Conservation (phyloP, 2,797 vertebrate genomes). For the Mus spretus region DNA sequence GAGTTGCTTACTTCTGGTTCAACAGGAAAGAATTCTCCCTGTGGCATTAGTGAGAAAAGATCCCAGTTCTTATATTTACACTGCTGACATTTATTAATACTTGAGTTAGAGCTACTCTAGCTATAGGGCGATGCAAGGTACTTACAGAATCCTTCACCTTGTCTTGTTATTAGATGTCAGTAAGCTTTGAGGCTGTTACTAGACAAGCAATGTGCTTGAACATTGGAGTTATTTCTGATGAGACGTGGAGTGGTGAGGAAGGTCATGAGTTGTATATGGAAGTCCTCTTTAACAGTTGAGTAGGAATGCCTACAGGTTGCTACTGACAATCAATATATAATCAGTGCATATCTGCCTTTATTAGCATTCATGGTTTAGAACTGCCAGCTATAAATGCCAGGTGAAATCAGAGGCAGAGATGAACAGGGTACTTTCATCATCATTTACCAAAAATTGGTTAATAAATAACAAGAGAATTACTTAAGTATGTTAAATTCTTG, state of each 20-base stretch:
- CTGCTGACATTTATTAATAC: background rate
- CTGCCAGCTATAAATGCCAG: background rate
- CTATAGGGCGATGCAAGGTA: background rate
- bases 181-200: background rate
- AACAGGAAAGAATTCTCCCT: background rate
- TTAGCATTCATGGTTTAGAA: background rate
- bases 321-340: background rate
- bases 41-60: background rate
- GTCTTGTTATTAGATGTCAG: background rate
- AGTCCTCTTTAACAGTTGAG: background rate
- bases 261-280: background rate
- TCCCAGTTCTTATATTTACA: background rate
- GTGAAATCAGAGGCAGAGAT: background rate
- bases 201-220: background rate
- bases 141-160: background rate
- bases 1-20: background rate
- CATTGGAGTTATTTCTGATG: background rate
- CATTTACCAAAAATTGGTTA: conserved; percentile 17
- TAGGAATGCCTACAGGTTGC: background rate
- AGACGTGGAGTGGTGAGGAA: background rate
- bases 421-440: background rate
- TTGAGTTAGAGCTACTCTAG: background rate
- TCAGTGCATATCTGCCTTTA: background rate
- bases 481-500: background rate
- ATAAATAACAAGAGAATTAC: background rate